Evolutionary conservation across 2,113 vertebrate species (phyloP).

Genomic region (Maccullochella peelii): DNA sequence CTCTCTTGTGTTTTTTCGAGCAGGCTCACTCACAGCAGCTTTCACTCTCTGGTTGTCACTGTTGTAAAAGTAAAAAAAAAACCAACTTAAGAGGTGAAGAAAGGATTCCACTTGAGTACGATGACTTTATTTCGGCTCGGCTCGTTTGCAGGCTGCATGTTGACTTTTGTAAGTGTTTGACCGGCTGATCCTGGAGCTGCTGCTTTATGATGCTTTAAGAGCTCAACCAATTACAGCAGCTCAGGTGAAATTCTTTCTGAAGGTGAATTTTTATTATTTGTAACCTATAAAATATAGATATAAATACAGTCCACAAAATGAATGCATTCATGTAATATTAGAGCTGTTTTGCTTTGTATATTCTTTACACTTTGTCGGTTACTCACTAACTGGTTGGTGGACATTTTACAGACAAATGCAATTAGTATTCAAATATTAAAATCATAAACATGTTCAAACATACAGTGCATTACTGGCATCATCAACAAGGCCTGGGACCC

Average conservation of each 20-base stretch:
- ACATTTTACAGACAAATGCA: too few relatives aligned
- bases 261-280: too few relatives aligned
- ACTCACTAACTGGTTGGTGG: too few relatives aligned
- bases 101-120: not conserved
- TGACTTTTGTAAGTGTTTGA: not conserved
- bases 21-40: constrained; percentile 3
- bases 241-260: not conserved
- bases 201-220: not conserved
- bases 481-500: too few relatives aligned
- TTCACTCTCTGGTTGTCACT: not conserved
- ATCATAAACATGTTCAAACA: too few relatives aligned
- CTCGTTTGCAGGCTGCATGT: not conserved
- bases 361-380: too few relatives aligned
- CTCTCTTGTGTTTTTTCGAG: constrained; percentile 1
- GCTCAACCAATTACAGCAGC: not conserved
- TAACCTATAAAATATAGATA: not conserved
- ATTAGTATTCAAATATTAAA: too few relatives aligned
- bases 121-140: not conserved
- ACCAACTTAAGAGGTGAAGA: not conserved
- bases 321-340: too few relatives aligned
- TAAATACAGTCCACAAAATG: too few relatives aligned
- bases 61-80: not conserved
- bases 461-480: too few relatives aligned
- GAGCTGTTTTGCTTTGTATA: too few relatives aligned
- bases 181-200: not conserved